These are phyloP conservation scores for Apistogramma diplotaenia DNA, from an alignment of 2,113 vertebrate genomes.

Conservation along the genomic window DNA sequence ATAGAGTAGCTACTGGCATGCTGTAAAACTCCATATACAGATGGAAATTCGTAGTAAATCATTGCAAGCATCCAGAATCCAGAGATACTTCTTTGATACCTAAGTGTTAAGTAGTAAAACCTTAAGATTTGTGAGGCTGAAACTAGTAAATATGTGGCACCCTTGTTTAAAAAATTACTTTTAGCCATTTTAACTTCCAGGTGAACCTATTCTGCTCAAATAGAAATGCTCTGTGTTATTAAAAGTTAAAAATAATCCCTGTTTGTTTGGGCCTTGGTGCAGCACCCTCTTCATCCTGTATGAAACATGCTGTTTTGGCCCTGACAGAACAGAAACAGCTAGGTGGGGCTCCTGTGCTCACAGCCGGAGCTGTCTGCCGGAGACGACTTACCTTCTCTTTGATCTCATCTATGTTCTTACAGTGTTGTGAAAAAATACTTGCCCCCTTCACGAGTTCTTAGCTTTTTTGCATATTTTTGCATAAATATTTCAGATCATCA, in stretches of 20 bases:
- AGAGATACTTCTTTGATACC: background rate
- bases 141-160: too few relatives aligned
- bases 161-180: too few relatives aligned
- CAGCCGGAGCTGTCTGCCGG: too few relatives aligned
- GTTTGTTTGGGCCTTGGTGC: background rate
- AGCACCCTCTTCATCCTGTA: background rate
- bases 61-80: background rate
- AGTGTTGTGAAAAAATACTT: too few relatives aligned
- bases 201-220: background rate
- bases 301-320: background rate
- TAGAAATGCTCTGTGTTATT: background rate
- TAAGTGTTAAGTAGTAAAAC: background rate
- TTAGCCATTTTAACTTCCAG: background rate
- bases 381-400: too few relatives aligned
- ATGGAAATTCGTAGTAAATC: background rate
- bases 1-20: background rate
- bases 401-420: too few relatives aligned
- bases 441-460: too few relatives aligned
- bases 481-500: too few relatives aligned
- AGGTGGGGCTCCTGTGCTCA: too few relatives aligned
- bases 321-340: background rate
- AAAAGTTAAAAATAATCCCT: background rate
- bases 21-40: background rate
- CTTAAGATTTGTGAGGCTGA: too few relatives aligned
- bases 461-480: too few relatives aligned